Evolutionary conservation across 2,888 invertebrate species (phyloP).

Genomic region (Lepidocyrtinus sp.): DNA sequence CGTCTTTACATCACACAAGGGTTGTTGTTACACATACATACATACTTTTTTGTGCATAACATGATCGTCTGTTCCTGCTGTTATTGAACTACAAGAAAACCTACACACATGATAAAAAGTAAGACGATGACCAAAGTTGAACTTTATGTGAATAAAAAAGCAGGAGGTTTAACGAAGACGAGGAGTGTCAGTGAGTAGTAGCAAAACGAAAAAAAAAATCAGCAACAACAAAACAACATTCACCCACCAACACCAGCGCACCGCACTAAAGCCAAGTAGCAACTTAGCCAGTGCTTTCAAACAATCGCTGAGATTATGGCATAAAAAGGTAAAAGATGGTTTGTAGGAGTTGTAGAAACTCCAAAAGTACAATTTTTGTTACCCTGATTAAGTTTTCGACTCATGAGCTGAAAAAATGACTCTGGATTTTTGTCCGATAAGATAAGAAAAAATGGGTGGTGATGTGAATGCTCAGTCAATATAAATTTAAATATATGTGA

Average conservation of each 20-base stretch:
- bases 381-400: too few species aligned
- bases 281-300: too few species aligned
- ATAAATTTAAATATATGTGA: too few species aligned
- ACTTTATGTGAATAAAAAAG: constrained; percentile 41
- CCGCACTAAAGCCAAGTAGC: not conserved
- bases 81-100: constrained; percentile 39
- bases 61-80: constrained; percentile 25
- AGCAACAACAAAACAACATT: constrained; percentile 16
- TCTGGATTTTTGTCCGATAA: too few species aligned
- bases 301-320: too few species aligned
- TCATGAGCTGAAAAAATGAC: too few species aligned
- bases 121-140: constrained; percentile 54
- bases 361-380: too few species aligned
- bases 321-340: too few species aligned
- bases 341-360: too few species aligned
- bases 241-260: not conserved
- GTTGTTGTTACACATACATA: constrained; percentile 29
- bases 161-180: not conserved
- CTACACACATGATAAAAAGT: constrained; percentile 48
- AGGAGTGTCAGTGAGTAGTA: not conserved
- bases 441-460: too few species aligned
- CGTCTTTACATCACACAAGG: constrained; percentile 18
- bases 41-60: constrained; percentile 10
- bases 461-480: too few species aligned
- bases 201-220: constrained; percentile 11